Base-by-base conservation (phyloP, 2,797 vertebrate genomes). In the Phataginus tetradactyla region DNA sequence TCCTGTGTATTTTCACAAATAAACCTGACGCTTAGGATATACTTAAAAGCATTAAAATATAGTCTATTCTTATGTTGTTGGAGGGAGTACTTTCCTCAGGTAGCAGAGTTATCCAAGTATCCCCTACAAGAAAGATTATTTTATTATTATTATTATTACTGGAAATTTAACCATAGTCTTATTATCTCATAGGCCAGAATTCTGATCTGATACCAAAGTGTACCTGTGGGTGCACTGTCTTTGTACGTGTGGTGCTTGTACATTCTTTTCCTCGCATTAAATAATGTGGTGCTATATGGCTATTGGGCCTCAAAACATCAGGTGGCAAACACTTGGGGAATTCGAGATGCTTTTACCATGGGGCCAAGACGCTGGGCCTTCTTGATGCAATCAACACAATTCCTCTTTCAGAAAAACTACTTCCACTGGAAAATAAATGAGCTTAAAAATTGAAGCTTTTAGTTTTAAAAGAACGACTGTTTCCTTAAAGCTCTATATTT, bases 281-380 rank as follows among this genome's bases (percentile, higher is more conserved):
- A 59, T 21, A 81, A 88, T 2, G 7, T 59, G 49, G 53, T 45
- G 10, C 85, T 88, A 32, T 83, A 86, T 78, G 81, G 72, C 69
- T 88, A 89, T 45, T 49, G 64, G 86, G 64, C 51, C 86, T 97
- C 86, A 72, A 91, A 96, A 95, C 71, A 59, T 88, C 94, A 94
- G 92, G 79, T 97, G 97, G 95, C 27, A 7, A 96, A 95, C 59
- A 90, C 88, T 95, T 88, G 27, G 42, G 96, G 51, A 97, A 94
- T 93, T 97, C 77, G 86, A 96, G 94, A 95, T 97, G 75, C 91
- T 69, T 95, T 98, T 97, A 92, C 97, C 96, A 98, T 96, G 94
- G 96, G 51, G 96, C 96, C 93, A 96, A 87, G 95, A 96, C 92
- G 85, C 7, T 84, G 51, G 63, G 85, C 78, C 55, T 92, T 96